Conservation (phyloP, 2,888 invertebrate species). For the Temnothorax ravouxi region DNA sequence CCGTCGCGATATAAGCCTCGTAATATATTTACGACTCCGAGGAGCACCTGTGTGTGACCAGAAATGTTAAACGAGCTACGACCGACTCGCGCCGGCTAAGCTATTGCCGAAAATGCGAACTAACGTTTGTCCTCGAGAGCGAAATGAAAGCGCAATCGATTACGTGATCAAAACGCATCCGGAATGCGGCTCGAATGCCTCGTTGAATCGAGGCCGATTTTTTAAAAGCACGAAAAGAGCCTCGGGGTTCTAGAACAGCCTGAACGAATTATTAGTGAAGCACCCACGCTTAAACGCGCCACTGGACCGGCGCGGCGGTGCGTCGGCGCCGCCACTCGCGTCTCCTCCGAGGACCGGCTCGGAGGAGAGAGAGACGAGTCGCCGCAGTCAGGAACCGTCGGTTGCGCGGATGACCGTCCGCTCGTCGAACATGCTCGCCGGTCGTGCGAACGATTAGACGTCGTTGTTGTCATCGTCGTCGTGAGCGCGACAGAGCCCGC, state of each 20-base stretch:
- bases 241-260: background rate
- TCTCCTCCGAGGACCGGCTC: conserved; percentile 45
- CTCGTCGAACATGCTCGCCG: conserved; percentile 9
- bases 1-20: background rate
- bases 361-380: conserved; percentile 55
- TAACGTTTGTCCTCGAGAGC: background rate
- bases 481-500: conserved; percentile 4
- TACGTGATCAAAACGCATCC: conserved; percentile 3
- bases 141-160: background rate
- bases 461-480: background rate
- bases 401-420: conserved; percentile 33
- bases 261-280: conserved; percentile 8
- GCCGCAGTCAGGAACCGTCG: conserved; percentile 38
- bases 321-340: conserved; percentile 49
- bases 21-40: background rate
- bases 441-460: conserved; percentile 51
- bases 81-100: background rate
- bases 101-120: background rate
- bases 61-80: conserved; percentile 14
- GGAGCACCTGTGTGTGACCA: background rate
- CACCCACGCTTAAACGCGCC: conserved; percentile 44
- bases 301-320: conserved; percentile 35
- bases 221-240: too few species aligned
- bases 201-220: conserved; percentile 23
- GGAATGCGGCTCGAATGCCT: background rate